Conservation (phyloP, 2,888 invertebrate species). For the Axea sp. region DNA sequence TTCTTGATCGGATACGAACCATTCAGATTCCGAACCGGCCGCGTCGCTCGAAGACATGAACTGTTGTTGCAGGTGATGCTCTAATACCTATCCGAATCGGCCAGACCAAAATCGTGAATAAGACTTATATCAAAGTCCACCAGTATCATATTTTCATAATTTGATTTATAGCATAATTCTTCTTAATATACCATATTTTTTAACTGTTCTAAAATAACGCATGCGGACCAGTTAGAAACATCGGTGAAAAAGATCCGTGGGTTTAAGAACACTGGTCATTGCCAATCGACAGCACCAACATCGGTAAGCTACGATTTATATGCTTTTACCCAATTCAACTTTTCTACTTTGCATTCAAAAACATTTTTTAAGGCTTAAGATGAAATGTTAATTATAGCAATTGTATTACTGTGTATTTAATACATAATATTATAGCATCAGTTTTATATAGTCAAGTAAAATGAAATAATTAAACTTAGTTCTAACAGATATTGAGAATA, state of each 20-base stretch:
- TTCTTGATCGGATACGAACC: conserved; percentile 89
- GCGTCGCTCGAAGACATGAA: conserved; percentile 73
- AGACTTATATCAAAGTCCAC: conserved; percentile 74
- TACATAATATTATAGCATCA: no score
- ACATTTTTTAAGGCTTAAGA: conserved; percentile 24
- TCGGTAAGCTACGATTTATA: conserved; percentile 53
- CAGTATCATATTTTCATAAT: conserved; percentile 47
- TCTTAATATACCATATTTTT: conserved; percentile 51
- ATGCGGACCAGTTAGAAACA: conserved; percentile 58
- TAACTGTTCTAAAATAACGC: conserved; percentile 55
- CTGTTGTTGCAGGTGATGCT: conserved; percentile 76
- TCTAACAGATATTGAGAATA: no score
- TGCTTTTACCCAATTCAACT: conserved; percentile 57
- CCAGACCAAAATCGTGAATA: conserved; percentile 75
- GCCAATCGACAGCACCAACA: conserved; percentile 60
- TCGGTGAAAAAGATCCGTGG: conserved; percentile 48
- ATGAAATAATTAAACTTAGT: no score
- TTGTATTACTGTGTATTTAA: no score
- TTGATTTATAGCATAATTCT: not conserved
- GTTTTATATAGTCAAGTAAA: no score
- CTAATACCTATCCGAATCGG: conserved; percentile 74
- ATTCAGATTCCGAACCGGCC: conserved; percentile 86
- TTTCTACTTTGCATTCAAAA: conserved; percentile 63
- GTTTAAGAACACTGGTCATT: conserved; percentile 61
- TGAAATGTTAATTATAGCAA: conserved; percentile 42